Conservation (phyloP, 2,888 invertebrate genomes). For the Acrobasis suavella region DNA sequence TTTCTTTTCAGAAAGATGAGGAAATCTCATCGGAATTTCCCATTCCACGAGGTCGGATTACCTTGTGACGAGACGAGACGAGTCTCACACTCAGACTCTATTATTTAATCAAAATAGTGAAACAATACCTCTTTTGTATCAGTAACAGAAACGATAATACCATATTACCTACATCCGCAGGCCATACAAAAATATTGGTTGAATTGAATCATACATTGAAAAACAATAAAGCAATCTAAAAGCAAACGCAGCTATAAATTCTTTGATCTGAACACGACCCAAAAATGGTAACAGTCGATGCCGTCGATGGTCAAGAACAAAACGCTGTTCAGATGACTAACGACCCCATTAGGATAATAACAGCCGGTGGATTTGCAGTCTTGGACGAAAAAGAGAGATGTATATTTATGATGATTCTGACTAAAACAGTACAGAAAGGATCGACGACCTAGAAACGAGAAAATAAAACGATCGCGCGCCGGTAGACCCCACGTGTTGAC, state of each 20-base stretch:
- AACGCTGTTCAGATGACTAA: slow-evolving; percentile 14
- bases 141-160: too few relatives aligned
- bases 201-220: too few relatives aligned
- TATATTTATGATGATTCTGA: slow-evolving; percentile 33
- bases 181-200: too few relatives aligned
- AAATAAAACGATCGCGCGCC: slow-evolving; percentile 15
- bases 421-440: slow-evolving; percentile 53
- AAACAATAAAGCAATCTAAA: too few relatives aligned
- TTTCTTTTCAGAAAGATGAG: too few relatives aligned
- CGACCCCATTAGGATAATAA: slow-evolving; percentile 16
- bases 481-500: slow-evolving; percentile 25
- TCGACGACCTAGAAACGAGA: neutral
- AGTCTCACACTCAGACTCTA: too few relatives aligned
- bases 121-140: too few relatives aligned
- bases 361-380: slow-evolving; percentile 1
- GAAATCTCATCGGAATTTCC: too few relatives aligned
- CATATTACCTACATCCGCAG: too few relatives aligned
- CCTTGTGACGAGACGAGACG: too few relatives aligned
- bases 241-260: neutral
- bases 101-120: too few relatives aligned
- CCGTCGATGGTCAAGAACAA: slow-evolving; percentile 2
- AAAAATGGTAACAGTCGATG: slow-evolving; percentile 1
- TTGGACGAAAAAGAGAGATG: slow-evolving; percentile 41
- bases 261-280: slow-evolving; percentile 1
- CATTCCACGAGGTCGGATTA: too few relatives aligned